Conservation (phyloP, 2,797 vertebrate genomes). For the Oreochromis grahami region DNA sequence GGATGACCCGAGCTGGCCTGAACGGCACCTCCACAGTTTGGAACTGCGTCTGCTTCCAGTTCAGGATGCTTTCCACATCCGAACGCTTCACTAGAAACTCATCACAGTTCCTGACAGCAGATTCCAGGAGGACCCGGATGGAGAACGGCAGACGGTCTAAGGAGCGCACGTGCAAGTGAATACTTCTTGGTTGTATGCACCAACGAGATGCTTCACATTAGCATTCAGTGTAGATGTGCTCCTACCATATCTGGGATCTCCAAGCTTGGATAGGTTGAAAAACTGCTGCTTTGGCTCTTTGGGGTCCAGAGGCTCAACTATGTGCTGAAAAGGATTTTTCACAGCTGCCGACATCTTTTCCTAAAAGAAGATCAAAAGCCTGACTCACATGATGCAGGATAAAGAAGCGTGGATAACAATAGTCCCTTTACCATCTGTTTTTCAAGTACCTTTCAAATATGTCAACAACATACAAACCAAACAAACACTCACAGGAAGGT, state of each 20-base stretch:
- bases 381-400: fast-evolving
- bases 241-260: slow-evolving; percentile 89
- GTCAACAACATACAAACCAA: background rate
- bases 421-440: background rate
- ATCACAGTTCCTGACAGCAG: slow-evolving; percentile 92
- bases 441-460: background rate
- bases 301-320: slow-evolving; percentile 84
- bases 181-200: fast-evolving
- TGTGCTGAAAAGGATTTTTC: slow-evolving; percentile 82
- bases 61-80: slow-evolving; percentile 92
- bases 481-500: background rate
- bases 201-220: background rate
- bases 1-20: slow-evolving; percentile 92
- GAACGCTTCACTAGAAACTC: slow-evolving; percentile 88
- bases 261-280: slow-evolving; percentile 88
- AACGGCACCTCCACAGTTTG: slow-evolving; percentile 93
- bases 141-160: slow-evolving; percentile 89
- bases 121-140: slow-evolving; percentile 91
- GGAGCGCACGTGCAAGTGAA: background rate
- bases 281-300: slow-evolving; percentile 80
- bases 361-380: background rate
- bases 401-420: background rate
- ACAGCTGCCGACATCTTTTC: slow-evolving; percentile 58
- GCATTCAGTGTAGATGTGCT: background rate
- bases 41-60: slow-evolving; percentile 87